Base-by-base conservation (phyloP, 2,797 vertebrate genomes). In the Champsocephalus esox region DNA sequence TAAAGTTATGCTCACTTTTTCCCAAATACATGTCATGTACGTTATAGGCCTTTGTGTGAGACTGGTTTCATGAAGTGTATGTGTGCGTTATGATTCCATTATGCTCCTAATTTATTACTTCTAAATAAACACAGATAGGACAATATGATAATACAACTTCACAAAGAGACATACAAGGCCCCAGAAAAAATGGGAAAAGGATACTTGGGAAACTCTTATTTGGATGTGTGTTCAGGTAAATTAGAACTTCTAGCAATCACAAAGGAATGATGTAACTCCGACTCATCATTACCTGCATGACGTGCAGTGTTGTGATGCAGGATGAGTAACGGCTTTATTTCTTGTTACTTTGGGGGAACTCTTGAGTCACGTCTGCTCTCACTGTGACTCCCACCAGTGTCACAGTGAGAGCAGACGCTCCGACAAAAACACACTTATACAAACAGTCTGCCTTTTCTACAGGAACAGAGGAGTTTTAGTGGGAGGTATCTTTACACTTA, bases 331-430 rank as follows among this genome's bases (percentile, higher is more conserved):
- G 0, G 3, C 24, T 38, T 61, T 3, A n/a, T 58, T 62, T 78
- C 9, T 12, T 50, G 48, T 28, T 62, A n/a, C 16, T 43, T 57
- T 43, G 34, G n/a, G 43, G 51, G 57, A 66, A 64, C 1, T 3
- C 28, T 59, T 43, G 55, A 55, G 74, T 74, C 59, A 68, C 1
- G 21, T 78, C 67, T 73, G 41, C 24, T 44, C 12, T 48, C 1
- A n/a, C 41, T n/a, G 51, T 73, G 69, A 69, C 68, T 78, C 54
- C 41, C 28, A 34, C n/a, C n/a, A 14, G 50, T 61, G 45, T 64
- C 52, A 48, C 11, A 70, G n/a, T 19, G 13, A 65, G 9, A 34
- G 45, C 50, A 8, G 9, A 4, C 5, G 7, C 21, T 38, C 57
- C 4, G 57, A 43, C n/a, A 44, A 12, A 10, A 56, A 17, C 14